A percentile compares a stretch with the other conserved stretches of the same genome.
These are phyloP conservation scores for Oryzias woworae DNA, from an alignment of 2,113 vertebrate species.

Conservation along the genomic window DNA sequence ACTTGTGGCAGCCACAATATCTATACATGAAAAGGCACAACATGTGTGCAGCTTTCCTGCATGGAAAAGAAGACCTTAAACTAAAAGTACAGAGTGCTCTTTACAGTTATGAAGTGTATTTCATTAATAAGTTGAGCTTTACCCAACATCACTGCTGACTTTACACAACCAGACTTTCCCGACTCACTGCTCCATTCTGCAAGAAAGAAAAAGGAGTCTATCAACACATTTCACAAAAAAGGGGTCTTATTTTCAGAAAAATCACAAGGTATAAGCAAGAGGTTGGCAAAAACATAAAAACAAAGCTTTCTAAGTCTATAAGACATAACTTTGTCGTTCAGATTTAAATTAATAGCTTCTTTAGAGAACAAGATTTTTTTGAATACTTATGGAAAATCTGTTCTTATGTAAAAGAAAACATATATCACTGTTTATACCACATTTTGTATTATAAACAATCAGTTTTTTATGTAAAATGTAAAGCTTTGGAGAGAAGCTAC, in stretches of 20 bases:
- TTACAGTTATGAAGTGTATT: too few species aligned
- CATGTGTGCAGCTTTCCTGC: slow-evolving; percentile 7
- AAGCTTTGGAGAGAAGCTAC: too few species aligned
- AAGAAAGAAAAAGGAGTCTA: slow-evolving; percentile 23
- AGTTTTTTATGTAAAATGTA: too few species aligned
- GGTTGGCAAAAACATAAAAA: too few species aligned
- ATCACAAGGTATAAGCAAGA: background rate
- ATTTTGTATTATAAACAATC: too few species aligned
- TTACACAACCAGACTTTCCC: slow-evolving; percentile 89
- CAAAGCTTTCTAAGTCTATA: too few species aligned
- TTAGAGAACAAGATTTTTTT: too few species aligned
- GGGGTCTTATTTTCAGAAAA: background rate
- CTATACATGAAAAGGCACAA: slow-evolving; percentile 37
- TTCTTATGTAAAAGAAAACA: too few species aligned
- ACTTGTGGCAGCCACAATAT: slow-evolving; percentile 72
- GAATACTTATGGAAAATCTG: too few species aligned
- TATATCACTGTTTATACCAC: too few species aligned
- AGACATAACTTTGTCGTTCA: too few species aligned
- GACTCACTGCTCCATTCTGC: slow-evolving; percentile 87
- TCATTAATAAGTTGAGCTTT: slow-evolving; percentile 7
- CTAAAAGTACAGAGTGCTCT: slow-evolving; percentile 13
- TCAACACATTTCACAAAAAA: background rate
- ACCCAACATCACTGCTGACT: background rate
- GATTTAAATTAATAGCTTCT: too few species aligned
- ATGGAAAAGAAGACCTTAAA: slow-evolving; percentile 4